A percentile compares a stretch with the other conserved stretches of the same genome.
Conservation (phyloP, 2,888 invertebrate species). For the Synergus itoensis region DNA sequence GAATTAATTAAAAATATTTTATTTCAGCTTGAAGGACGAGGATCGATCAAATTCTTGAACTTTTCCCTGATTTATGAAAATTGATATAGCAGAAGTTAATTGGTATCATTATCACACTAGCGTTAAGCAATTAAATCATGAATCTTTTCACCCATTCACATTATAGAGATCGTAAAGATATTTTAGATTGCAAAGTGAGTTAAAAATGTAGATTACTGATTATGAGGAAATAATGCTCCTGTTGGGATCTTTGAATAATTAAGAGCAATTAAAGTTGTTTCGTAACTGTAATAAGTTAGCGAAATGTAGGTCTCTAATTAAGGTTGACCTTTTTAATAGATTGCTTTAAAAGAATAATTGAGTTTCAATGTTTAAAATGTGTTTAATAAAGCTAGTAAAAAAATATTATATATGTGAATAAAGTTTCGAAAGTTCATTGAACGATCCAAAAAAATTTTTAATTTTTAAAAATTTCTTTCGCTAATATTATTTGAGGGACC, state of each 20-base stretch:
- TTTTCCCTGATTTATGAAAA: background rate
- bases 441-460: no score
- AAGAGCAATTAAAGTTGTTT: conserved; percentile 21
- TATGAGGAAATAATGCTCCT: conserved; percentile 1
- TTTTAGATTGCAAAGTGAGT: conserved; percentile 7
- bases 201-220: conserved; percentile 21
- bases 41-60: background rate
- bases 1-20: background rate
- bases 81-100: background rate
- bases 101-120: background rate
- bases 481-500: no score
- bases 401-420: no score
- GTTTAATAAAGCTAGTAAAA: background rate
- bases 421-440: no score
- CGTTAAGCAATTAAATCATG: background rate
- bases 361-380: background rate
- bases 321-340: conserved; percentile 1
- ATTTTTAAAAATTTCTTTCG: no score
- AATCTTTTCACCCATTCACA: background rate
- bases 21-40: no score
- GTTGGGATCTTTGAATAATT: conserved; percentile 13
- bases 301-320: conserved; percentile 20
- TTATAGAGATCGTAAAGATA: background rate
- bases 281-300: background rate
- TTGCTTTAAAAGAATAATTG: background rate